These are phyloP conservation scores for Diorhabda elongata DNA, from an alignment of 1,140 invertebrate genomes.

Conservation along the genomic window DNA sequence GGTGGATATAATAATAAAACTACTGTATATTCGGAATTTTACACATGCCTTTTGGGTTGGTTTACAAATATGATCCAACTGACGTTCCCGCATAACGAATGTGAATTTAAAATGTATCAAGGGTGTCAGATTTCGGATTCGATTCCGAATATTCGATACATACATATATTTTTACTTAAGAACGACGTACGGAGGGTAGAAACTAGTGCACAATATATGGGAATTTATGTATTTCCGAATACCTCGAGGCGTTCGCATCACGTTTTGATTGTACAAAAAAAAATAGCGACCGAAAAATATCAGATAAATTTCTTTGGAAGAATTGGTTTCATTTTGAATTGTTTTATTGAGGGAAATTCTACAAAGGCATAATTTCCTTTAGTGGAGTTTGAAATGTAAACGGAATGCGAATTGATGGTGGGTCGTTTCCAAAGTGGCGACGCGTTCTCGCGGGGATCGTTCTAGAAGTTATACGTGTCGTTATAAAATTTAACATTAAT, in stretches of 20 bases:
- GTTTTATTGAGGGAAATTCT: background rate
- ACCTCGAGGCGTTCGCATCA: conserved; percentile 40
- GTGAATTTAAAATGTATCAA: conserved; percentile 45
- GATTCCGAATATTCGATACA: conserved; percentile 45
- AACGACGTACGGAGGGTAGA: conserved; percentile 30
- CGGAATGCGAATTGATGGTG: background rate
- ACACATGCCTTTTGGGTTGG: no score
- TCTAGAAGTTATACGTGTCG: no score
- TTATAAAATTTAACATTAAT: no score
- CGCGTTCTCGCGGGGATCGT: no score
- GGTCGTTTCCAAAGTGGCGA: background rate
- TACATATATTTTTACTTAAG: conserved; percentile 49
- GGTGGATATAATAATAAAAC: no score
- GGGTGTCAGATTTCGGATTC: conserved; percentile 41
- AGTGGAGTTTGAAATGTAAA: background rate
- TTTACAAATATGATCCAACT: background rate
- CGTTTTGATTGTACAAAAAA: conserved; percentile 1
- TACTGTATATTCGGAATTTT: no score
- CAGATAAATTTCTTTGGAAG: background rate
- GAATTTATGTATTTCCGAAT: conserved; percentile 47
- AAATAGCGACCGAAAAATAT: background rate
- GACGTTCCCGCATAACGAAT: conserved; percentile 39
- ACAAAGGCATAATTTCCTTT: background rate
- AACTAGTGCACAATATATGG: conserved; percentile 34
- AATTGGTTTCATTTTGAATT: background rate